A percentile compares a stretch with the other conserved stretches of the same genome.
These are phyloP conservation scores for Pachycephus smyrnensis DNA, from an alignment of 2,888 invertebrate species.

Conservation along the genomic window DNA sequence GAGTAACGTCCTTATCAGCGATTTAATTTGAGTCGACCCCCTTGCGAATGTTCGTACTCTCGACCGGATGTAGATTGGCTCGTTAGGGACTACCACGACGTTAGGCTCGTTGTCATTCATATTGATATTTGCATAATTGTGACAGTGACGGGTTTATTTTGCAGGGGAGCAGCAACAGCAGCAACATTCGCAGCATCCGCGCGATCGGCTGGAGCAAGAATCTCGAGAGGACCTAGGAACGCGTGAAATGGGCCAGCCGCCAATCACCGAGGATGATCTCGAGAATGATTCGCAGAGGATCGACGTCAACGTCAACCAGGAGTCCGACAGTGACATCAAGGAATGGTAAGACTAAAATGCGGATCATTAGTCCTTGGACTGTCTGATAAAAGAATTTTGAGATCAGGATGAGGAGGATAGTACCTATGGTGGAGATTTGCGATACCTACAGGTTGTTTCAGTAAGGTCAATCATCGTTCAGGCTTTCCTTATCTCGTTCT, in stretches of 20 bases:
- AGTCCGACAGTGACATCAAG: conserved; percentile 40
- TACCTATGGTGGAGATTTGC: no score
- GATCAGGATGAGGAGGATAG: no score
- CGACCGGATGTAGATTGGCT: background rate
- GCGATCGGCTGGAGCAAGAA: conserved; percentile 3
- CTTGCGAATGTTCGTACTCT: background rate
- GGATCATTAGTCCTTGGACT: background rate
- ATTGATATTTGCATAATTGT: conserved; percentile 34
- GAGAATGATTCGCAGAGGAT: conserved; percentile 21
- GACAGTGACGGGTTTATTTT: conserved; percentile 31
- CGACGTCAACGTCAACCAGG: conserved; percentile 31
- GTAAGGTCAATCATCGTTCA: background rate
- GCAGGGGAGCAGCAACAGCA: conserved; percentile 41
- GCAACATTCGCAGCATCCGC: background rate
- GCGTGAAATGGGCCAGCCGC: conserved; percentile 23
- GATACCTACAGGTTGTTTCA: no score
- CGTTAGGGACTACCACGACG: background rate
- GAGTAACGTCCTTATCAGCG: background rate
- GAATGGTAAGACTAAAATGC: conserved; percentile 38
- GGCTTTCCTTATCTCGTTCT: background rate
- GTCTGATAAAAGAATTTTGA: no score
- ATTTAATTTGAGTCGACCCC: background rate
- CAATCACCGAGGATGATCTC: conserved; percentile 14
- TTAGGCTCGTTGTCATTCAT: conserved; percentile 14
- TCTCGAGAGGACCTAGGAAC: conserved; percentile 35